Conservation (phyloP, 2,113 vertebrate genomes). For the Callaeas wilsoni region DNA sequence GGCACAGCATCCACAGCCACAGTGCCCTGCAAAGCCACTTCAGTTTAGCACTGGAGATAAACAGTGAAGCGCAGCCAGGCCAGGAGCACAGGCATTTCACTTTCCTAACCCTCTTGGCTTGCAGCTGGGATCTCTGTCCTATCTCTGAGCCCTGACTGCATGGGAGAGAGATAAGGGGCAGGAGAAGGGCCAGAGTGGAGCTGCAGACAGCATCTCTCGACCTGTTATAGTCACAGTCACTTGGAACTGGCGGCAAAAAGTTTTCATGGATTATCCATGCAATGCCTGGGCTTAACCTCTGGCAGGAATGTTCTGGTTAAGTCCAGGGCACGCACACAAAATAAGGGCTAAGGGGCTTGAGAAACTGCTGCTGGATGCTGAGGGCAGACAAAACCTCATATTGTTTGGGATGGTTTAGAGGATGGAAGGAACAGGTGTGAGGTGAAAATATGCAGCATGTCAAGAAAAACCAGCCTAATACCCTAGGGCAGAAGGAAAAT, state of each 20-base stretch:
- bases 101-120: neutral
- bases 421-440: neutral
- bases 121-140: neutral
- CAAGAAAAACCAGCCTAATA: neutral
- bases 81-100: neutral
- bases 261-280: neutral
- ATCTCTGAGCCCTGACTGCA: neutral
- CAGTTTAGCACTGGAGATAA: neutral
- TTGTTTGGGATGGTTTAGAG: neutral
- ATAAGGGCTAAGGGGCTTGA: slow-evolving; percentile 3
- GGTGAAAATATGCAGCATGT: neutral
- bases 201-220: neutral
- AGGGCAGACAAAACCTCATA: neutral
- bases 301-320: slow-evolving; percentile 48
- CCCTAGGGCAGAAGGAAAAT: neutral
- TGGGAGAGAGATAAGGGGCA: neutral
- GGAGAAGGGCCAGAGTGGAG: neutral
- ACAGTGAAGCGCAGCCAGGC: neutral
- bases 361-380: neutral
- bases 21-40: neutral
- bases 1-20: neutral
- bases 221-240: neutral
- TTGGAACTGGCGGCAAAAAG: neutral
- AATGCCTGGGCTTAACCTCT: neutral
- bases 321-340: neutral